Conservation (phyloP, 2,113 vertebrate genomes). For the Peucedramus taeniatus region DNA sequence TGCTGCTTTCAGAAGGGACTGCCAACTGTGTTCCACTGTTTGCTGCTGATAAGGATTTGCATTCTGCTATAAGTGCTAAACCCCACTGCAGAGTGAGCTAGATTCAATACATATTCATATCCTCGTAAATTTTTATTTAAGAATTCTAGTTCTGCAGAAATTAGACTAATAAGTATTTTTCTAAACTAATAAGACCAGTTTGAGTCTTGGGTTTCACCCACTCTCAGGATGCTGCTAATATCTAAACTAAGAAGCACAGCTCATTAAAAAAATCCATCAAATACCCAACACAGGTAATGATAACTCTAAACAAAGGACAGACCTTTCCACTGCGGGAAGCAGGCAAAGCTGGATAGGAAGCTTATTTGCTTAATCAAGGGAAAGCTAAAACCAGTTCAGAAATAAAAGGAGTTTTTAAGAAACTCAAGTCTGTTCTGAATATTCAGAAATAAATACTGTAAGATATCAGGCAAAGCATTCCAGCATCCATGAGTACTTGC, state of each 20-base stretch:
- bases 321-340: neutral
- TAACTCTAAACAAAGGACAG: neutral
- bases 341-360: neutral
- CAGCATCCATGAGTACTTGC: neutral
- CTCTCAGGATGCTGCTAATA: neutral
- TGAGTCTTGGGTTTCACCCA: neutral
- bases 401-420: neutral
- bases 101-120: neutral
- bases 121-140: neutral
- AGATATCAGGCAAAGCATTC: neutral
- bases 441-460: neutral
- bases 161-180: neutral
- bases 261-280: neutral
- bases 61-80: neutral
- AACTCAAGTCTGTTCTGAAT: neutral
- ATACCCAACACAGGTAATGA: neutral
- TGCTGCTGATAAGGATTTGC: neutral
- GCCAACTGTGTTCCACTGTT: neutral
- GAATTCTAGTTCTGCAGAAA: neutral
- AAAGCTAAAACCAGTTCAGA: neutral
- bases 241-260: neutral
- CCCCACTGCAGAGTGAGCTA: neutral
- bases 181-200: no score
- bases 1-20: neutral
- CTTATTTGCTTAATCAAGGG: neutral